Evolutionary conservation across 2,888 invertebrate genomes (phyloP), one percentile per base, ranked within the genome.

Genomic region (Agrochola macilenta): DNA sequence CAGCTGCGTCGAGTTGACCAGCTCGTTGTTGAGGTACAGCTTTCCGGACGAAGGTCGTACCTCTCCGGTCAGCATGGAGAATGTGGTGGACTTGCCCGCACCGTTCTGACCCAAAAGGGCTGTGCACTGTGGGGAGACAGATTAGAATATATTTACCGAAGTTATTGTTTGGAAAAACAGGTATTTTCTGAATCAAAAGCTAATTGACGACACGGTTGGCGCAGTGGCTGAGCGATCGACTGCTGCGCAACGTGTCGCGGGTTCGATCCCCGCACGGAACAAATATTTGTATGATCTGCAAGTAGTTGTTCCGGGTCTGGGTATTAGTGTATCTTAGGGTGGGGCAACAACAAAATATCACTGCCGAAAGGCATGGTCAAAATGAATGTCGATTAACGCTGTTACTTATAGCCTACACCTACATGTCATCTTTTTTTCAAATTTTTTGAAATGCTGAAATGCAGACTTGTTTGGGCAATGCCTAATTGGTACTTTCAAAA

Each of bases 51-150:
- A 95, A n/a, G 97, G 97, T 57, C 95, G 93, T 81, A 97, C 86
- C 89, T 97, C 97, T 0, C 97, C 97, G 0, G 97, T 97, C 73
- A 98, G 92, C 96, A 98, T 97, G 76, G 97, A 97, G 94, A 99
- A 99, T 30, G 98, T 98, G 0, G 98, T 98, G 5, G 99, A 99
- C 93, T 99, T 99, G 68, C 99, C 99, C 1, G 99, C 99, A 7
- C 99, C 99, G 92, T 99, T 99, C 86, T 98, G 98, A 0, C 99
- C 98, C 65, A 99, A 95, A 9, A 99, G 95, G 0, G 98, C 99
- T 89, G 99, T 99, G 93, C 99, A 99, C 97, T 98, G 97, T 0
- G 76, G 57, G 43, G 49, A 57, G 49, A 77, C 11, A 63, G 20
- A 57, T 57, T 35, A 26, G 3, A 54, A 26, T 20, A 43, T 58